Conservation (phyloP, 2,113 vertebrate species). For the Malurus elegans region DNA sequence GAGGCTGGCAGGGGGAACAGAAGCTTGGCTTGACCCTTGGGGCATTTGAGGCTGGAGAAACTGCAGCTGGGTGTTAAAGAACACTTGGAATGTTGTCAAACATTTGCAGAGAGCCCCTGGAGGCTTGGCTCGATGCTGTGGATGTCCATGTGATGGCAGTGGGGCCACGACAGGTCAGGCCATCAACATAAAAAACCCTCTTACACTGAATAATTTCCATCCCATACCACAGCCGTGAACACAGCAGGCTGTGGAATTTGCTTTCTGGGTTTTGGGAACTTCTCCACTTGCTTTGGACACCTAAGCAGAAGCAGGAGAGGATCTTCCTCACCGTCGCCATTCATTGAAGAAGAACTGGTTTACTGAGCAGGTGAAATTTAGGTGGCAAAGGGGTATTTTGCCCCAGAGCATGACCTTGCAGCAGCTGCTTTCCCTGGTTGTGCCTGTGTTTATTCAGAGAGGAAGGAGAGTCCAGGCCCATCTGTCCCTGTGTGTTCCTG, state of each 20-base stretch:
- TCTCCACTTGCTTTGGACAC: neutral
- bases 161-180: neutral
- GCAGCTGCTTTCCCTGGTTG: neutral
- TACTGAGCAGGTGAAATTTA: neutral
- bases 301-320: neutral
- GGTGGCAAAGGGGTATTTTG: neutral
- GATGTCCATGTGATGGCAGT: neutral
- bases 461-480: neutral
- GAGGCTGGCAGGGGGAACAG: neutral
- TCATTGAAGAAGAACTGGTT: neutral
- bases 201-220: neutral
- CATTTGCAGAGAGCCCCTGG: neutral
- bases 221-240: fast-evolving
- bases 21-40: neutral
- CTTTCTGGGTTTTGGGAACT: neutral
- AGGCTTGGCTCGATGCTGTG: neutral
- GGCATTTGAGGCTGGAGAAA: neutral
- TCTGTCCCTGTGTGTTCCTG: conserved; percentile 44
- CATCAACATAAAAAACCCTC: neutral
- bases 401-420: neutral
- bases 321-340: neutral
- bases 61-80: neutral
- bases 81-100: neutral
- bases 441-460: neutral
- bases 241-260: neutral